Conservation (phyloP, 2,888 invertebrate species). For the Pantelozetes paolii region DNA sequence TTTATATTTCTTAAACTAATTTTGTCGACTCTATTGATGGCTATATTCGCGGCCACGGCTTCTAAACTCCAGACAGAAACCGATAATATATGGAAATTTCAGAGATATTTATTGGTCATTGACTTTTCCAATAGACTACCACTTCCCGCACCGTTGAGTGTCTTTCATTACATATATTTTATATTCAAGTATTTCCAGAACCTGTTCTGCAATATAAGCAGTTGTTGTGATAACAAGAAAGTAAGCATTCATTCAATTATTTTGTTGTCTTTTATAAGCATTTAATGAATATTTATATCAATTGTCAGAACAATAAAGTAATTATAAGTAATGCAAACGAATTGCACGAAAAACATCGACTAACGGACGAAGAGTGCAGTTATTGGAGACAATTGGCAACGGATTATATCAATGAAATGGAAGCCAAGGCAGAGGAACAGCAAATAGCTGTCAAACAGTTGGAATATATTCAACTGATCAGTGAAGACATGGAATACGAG, state of each 20-base stretch:
- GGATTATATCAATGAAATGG: slow-evolving; percentile 44
- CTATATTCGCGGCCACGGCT: slow-evolving; percentile 50
- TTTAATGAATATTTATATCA: background rate
- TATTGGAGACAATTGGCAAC: slow-evolving; percentile 48
- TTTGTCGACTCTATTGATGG: slow-evolving; percentile 53
- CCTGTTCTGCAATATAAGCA: background rate
- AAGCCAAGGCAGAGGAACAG: slow-evolving; percentile 43
- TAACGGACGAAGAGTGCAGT: slow-evolving; percentile 45
- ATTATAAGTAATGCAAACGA: slow-evolving; percentile 25
- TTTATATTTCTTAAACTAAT: slow-evolving; percentile 52
- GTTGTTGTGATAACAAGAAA: slow-evolving; percentile 12
- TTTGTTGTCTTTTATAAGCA: background rate
- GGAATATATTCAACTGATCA: slow-evolving; percentile 46
- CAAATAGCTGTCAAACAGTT: slow-evolving; percentile 45
- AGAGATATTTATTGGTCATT: slow-evolving; percentile 51
- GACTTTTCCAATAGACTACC: slow-evolving; percentile 52
- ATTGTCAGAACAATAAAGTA: slow-evolving; percentile 1
- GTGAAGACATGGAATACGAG: slow-evolving; percentile 50
- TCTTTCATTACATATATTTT: slow-evolving; percentile 47
- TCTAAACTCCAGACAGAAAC: slow-evolving; percentile 49
- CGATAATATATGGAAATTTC: slow-evolving; percentile 53
- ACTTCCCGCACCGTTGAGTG: slow-evolving; percentile 52
- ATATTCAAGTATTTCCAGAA: slow-evolving; percentile 39
- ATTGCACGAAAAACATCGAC: background rate
- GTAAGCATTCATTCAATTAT: background rate